These are phyloP conservation scores for Muscicapa adusta DNA, from an alignment of 2,113 vertebrate species.

Conservation along the genomic window DNA sequence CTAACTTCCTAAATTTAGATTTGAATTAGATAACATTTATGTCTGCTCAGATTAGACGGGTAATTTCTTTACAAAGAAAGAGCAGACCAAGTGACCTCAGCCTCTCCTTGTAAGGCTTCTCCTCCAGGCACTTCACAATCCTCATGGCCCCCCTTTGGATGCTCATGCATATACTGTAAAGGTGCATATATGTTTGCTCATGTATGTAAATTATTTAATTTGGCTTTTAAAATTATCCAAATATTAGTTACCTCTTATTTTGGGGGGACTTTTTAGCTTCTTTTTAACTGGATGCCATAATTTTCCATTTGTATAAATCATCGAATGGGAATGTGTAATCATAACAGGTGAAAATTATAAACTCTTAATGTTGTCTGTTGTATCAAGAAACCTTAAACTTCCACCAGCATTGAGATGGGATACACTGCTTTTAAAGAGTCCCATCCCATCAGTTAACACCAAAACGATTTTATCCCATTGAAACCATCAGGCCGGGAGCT, in stretches of 20 bases:
- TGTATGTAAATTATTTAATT: not conserved
- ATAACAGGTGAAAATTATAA: not conserved
- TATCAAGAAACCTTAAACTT: not conserved
- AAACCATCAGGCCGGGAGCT: not conserved
- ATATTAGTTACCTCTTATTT: not conserved
- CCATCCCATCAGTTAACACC: not conserved
- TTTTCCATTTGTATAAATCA: not conserved
- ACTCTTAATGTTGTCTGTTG: not conserved
- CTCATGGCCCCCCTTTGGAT: rapidly evolving
- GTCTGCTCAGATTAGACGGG: not conserved
- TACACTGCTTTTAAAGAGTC: not conserved
- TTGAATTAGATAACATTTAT: not conserved
- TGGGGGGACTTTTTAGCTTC: not conserved
- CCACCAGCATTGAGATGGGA: not conserved
- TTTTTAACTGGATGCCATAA: not conserved
- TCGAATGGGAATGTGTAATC: not conserved
- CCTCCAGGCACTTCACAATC: not conserved
- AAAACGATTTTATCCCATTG: not conserved
- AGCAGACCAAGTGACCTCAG: not conserved
- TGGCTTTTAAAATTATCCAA: not conserved
- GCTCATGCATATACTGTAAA: not conserved
- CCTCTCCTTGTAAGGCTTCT: not conserved
- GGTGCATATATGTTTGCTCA: not conserved
- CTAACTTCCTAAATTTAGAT: not conserved
- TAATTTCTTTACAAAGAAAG: not conserved